Evolutionary conservation across 35 echinoderm and acorn worm genomes (phyloP), one percentile per base, ranked within the genome.

Genomic region (Diadema setosum): DNA sequence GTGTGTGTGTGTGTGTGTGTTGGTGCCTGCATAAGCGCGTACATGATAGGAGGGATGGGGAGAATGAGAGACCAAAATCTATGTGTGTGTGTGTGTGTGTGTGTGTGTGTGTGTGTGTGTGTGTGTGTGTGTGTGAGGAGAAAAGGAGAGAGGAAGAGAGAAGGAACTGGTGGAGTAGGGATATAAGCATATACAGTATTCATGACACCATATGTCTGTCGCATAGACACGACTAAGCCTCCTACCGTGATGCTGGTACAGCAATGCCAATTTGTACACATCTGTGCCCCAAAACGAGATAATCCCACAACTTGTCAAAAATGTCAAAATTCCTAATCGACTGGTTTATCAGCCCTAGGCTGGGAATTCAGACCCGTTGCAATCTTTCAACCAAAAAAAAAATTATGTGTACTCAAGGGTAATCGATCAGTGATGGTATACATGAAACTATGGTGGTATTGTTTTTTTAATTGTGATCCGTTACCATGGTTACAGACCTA

Each of bases 271-370:
- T 25, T 41, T 24, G 37, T 78, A 21, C 73, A 6, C 73, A 78
- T 78, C 73, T 78, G 73, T n/a, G 37, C 24, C 73, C 73, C 73
- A 14, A 78, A 41, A 78, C 73, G 18, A 78, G 73, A 33, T 44
- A 44, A 44, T 44, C 24, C 37, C 18, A 41, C 30, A 78, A 42
- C 36, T 17, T 78, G 73, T 78, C 73, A 78, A 78, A 78, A 78
- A 78, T 44, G 73, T 78, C 73, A 44, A 78, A 78, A 78, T 78
- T 12, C 35, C 25, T 78, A 78, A 78, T 44, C 36, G 73, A 21
- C 40, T 34, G 63, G 5, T 67, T 67, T 34, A 67, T 67, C 63
- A 67, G 24, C n/a, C n/a, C n/a, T n/a, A n/a, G n/a, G n/a, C n/a
- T n/a, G n/a, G n/a, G n/a, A n/a, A n/a, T n/a, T n/a, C n/a, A n/a